Base-by-base conservation (phyloP, 2,797 vertebrate genomes). In the Schizopygopsis malacanthus region DNA sequence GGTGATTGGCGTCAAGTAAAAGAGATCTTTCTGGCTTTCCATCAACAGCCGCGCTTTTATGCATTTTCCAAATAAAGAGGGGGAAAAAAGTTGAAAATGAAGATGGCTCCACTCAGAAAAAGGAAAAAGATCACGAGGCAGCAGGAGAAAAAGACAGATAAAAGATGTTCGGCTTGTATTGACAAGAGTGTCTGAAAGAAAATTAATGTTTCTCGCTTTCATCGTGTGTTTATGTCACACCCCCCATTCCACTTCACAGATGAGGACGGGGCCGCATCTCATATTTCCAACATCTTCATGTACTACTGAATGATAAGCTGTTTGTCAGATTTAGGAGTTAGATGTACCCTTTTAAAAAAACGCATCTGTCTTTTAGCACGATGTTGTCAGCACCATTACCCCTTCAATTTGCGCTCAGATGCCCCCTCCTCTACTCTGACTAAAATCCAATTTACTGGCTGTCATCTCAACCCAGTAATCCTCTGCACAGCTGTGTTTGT, bases 381-480 rank as follows among this genome's bases (percentile, higher is more conserved):
- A 91, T 94, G 93, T 93, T 94, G 94, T 95, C 93, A 93, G 92
- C 91, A 93, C 94, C 93, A 93, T 93, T 85, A 94, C 92, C 93
- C 92, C 94, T 92, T 90, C 92, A 95, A 95, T 95, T 95, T 94
- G 93, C 93, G 92, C 94, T 94, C 91, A 65, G 88, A 90, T 87
- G 91, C 93, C 92, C 91, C 87, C 85, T 83, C 86, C 76, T 92
- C 90, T 93, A 91, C 93, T 95, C 94, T 95, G 94, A 96, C 94
- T 95, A 95, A 96, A 96, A 96, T 96, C 95, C 94, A 95, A 96
- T 96, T 96, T 96, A 94, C 94, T 95, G 94, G 93, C 95, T 95
- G 94, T 96, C 95, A 95, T 93, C 94, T 96, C 94, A 94, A 93
- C 92, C 94, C 94, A 93, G 93, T 95, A 95, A 95, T 95, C 94